Conservation (phyloP, 2,797 vertebrate genomes). For the Leptoclinus maculatus region DNA sequence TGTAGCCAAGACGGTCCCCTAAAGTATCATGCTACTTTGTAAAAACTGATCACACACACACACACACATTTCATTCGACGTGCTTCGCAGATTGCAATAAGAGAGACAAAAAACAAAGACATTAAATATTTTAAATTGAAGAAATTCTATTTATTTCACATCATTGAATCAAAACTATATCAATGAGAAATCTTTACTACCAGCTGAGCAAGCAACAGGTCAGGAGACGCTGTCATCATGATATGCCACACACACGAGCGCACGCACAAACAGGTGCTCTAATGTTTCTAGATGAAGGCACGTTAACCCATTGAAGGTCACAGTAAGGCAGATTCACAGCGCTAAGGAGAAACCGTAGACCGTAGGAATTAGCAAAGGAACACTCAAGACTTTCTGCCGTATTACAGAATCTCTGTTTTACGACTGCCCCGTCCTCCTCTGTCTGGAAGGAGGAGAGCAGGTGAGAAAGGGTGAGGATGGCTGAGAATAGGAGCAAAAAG, state of each 20-base stretch:
- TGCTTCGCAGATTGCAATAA: neutral
- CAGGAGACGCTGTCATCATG: constrained; percentile 68
- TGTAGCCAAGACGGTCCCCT: neutral
- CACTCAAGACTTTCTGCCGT: constrained; percentile 56
- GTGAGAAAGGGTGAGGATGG: constrained; percentile 49
- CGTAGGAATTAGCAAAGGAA: constrained; percentile 68
- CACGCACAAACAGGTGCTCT: constrained; percentile 71
- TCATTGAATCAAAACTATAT: constrained; percentile 76
- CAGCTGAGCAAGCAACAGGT: constrained; percentile 77
- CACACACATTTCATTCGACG: neutral
- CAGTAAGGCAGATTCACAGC: constrained; percentile 88
- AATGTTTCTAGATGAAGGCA: constrained; percentile 87
- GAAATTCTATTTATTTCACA: constrained; percentile 82
- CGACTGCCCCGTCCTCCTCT: constrained; percentile 46
- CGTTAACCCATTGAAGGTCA: constrained; percentile 85
- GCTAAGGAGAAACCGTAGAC: constrained; percentile 77
- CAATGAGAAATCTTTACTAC: constrained; percentile 69
- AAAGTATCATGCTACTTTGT: neutral
- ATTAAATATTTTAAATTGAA: constrained; percentile 59
- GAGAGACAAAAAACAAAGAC: constrained; percentile 17
- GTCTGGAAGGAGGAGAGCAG: constrained; percentile 39
- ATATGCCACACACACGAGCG: constrained; percentile 43
- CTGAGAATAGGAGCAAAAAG: constrained; percentile 48
- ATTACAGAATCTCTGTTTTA: constrained; percentile 46
- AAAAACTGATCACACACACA: neutral